Evolutionary conservation across 2,888 invertebrate species (phyloP), one percentile per base, ranked within the genome.

Genomic region (Incurvaria masculella): DNA sequence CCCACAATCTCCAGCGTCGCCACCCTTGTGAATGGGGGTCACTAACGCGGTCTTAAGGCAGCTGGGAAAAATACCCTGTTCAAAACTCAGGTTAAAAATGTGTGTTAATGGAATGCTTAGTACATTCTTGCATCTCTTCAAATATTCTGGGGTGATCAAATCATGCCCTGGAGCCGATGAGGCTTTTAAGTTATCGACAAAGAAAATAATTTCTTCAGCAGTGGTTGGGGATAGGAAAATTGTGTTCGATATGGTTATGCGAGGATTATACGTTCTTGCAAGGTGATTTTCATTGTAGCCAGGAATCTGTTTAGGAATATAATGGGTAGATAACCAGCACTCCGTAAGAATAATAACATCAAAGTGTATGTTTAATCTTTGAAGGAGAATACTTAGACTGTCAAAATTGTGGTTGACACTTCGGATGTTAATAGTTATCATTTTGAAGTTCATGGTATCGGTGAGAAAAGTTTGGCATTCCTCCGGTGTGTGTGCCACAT

Each of bases 261-360:
- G n/a, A n/a, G n/a, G n/a, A n/a, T n/a, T n/a, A n/a, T n/a, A n/a
- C n/a, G 14, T 33, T 8, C 3, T 33, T 33, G 33, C 33, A 14
- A 11, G 33, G 3, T 11, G 11, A 33, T 33, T 33, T n/a, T n/a
- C 33, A 14, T 3, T 17, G 14, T 47, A 47, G 6, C 21, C 41
- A 11, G 6, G 4, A 2, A 47, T 3, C 10, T 33, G 20, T 2
- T 42, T 42, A 14, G 42, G 42, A 2, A n/a, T 5, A 14, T 21
- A 14, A 16, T 6, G 8, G 8, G 27, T n/a, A n/a, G 14, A 14
- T 18, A 42, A 10, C 38, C 43, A 21, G n/a, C 33, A 19, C 21
- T 47, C 47, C n/a, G 43, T 43, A 4, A 47, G 41, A 38, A 47
- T 20, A 6, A 47, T 18, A 4, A 47, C n/a, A 18, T 47, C 21